Conservation (phyloP, 1,140 invertebrate genomes). For the Lutraria rhynchaena region DNA sequence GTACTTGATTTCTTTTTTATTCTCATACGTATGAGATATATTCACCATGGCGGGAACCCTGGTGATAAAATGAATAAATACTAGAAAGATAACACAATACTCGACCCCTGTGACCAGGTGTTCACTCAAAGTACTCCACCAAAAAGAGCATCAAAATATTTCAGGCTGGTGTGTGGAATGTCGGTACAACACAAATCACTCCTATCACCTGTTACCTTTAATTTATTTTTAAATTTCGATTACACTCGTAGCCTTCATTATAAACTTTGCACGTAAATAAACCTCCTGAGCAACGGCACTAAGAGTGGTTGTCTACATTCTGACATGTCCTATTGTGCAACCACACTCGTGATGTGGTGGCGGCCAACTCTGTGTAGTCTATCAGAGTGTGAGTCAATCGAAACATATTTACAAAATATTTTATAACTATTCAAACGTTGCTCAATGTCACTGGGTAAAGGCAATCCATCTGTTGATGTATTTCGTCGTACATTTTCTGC, state of each 20-base stretch:
- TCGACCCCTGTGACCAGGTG: conserved; percentile 36
- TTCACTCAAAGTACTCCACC: not conserved
- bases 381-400: conserved; percentile 55
- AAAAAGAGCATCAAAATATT: conserved; percentile 50
- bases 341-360: not conserved
- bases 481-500: not conserved
- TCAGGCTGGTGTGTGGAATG: conserved; percentile 52
- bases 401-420: conserved; percentile 55
- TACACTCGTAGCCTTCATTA: conserved; percentile 44
- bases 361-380: conserved; percentile 1
- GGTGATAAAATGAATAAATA: conserved; percentile 36
- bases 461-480: conserved; percentile 19
- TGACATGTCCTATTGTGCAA: conserved; percentile 46
- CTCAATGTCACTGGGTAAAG: conserved; percentile 11
- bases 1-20: not conserved
- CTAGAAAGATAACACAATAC: conserved; percentile 6
- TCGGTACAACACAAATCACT: conserved; percentile 18
- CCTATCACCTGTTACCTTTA: conserved; percentile 49
- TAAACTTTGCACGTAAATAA: conserved; percentile 53
- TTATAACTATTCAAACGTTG: conserved; percentile 43
- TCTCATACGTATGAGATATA: no score
- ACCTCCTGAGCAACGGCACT: conserved; percentile 18
- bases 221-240: conserved; percentile 63
- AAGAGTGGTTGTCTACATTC: not conserved
- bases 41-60: not conserved